phyloP scores from a whole-genome alignment of 2,113 vertebrate species.

The Amblyornis subalaris region DNA sequence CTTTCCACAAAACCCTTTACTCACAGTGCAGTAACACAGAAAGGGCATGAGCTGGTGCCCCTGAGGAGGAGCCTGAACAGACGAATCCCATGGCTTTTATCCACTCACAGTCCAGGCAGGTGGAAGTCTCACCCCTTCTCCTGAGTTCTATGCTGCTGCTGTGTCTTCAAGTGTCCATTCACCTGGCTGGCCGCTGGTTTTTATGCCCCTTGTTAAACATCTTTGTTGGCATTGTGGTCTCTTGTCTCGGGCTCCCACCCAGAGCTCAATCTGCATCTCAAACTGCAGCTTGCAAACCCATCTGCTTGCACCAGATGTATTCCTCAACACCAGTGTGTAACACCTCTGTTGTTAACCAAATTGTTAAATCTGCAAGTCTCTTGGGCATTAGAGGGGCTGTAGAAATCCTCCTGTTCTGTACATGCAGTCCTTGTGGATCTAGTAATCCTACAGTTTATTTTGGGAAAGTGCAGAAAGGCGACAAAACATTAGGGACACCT shows the following conservation, averaged over 20 bases:
- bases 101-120: rapidly evolving
- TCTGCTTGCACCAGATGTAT: no score
- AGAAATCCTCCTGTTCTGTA: background rate
- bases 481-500: background rate
- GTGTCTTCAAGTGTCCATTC: background rate
- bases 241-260: background rate
- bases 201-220: no score
- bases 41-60: rapidly evolving
- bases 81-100: background rate
- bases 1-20: background rate
- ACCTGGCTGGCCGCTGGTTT: background rate
- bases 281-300: background rate
- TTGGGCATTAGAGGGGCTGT: background rate
- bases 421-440: background rate
- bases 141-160: background rate
- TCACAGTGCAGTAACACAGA: background rate
- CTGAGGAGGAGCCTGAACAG: background rate
- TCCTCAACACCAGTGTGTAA: background rate
- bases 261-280: background rate
- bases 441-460: background rate
- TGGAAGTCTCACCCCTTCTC: background rate
- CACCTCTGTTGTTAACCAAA: background rate
- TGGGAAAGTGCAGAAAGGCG: background rate
- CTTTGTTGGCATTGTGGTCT: background rate
- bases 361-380: background rate